Evolutionary conservation across 2,888 invertebrate species (phyloP).

Genomic region (Electrophaes corylata): DNA sequence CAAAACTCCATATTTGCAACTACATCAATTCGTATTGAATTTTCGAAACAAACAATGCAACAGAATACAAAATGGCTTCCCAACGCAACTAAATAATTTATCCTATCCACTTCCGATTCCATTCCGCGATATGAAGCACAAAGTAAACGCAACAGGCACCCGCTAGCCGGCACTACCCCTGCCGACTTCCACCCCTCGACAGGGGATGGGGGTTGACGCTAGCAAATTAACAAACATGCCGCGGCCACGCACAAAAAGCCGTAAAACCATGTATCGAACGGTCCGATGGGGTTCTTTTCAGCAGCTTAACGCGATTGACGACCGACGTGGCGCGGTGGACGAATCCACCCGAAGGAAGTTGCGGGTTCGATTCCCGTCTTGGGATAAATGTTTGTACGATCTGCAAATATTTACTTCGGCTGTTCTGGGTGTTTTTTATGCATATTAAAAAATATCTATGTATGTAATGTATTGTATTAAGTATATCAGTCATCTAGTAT

Average conservation of each 20-base stretch:
- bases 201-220: conserved; percentile 37
- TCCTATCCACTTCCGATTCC: conserved; percentile 29
- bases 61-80: conserved; percentile 32
- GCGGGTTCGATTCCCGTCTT: no score
- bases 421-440: no score
- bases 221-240: conserved; percentile 61
- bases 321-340: no score
- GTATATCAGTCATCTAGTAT: no score
- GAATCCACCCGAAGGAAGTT: no score
- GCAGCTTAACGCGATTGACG: conserved; percentile 13
- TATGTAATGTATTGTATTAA: no score
- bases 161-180: conserved; percentile 16
- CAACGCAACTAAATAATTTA: conserved; percentile 28
- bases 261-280: conserved; percentile 54
- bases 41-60: conserved; percentile 17
- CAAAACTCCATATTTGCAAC: background rate
- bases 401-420: no score
- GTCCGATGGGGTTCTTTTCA: conserved; percentile 21
- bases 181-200: conserved; percentile 22
- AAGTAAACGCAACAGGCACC: conserved; percentile 58
- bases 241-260: conserved; percentile 55
- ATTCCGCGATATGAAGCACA: conserved; percentile 41
- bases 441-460: no score
- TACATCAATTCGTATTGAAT: background rate
- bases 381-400: no score